Conservation (phyloP, 2,113 vertebrate genomes). For the Gymnobelideus leadbeateri region DNA sequence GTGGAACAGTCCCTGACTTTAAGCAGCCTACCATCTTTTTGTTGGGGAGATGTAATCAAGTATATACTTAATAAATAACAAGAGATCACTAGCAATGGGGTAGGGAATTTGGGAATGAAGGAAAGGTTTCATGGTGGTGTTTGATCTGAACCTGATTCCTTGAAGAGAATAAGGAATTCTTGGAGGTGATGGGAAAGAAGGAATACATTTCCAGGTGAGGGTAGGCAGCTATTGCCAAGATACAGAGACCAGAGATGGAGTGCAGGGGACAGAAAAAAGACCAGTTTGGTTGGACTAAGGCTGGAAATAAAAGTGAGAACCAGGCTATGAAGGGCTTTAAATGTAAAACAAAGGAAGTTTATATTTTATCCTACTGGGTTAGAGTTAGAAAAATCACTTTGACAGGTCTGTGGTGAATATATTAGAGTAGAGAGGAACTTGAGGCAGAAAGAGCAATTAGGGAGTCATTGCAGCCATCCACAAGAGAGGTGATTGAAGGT, state of each 20-base stretch:
- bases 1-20: not conserved
- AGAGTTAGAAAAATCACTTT: not conserved
- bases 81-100: not conserved
- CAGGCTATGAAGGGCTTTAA: not conserved
- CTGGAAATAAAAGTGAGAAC: not conserved
- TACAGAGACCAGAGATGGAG: not conserved
- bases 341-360: not conserved
- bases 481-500: not conserved
- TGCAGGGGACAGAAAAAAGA: not conserved
- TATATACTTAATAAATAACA: not conserved
- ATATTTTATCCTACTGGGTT: not conserved
- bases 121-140: not conserved
- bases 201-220: not conserved
- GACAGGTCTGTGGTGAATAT: not conserved
- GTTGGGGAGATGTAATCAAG: not conserved
- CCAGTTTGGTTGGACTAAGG: not conserved
- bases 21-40: rapidly evolving
- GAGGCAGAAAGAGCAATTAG: not conserved
- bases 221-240: not conserved
- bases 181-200: not conserved
- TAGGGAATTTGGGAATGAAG: not conserved
- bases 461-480: not conserved
- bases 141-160: not conserved
- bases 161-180: not conserved
- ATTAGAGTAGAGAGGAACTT: not conserved